Percentiles rank a stretch among this genome's conserved stretches.
These are phyloP conservation scores for Pimpla rufipes DNA, from an alignment of 2,888 invertebrate genomes.

Conservation along the genomic window DNA sequence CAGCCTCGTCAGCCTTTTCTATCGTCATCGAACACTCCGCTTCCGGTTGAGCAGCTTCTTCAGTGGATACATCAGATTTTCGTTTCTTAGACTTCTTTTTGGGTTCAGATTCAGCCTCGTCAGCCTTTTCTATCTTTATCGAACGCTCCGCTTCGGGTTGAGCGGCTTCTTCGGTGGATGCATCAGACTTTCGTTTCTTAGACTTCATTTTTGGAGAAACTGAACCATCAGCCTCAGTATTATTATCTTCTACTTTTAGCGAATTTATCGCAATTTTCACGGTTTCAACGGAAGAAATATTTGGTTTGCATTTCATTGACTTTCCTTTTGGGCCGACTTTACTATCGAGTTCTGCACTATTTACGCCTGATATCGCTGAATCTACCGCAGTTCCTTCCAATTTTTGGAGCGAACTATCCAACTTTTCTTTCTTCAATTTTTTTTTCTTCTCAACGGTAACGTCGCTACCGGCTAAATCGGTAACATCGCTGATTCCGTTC, in stretches of 20 bases:
- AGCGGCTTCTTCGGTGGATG: neutral
- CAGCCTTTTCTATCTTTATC: neutral
- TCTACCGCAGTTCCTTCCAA: neutral
- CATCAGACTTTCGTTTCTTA: slow-evolving; percentile 52
- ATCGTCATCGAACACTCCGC: neutral
- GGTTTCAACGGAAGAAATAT: neutral
- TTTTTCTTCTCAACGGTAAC: neutral
- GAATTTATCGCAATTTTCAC: neutral
- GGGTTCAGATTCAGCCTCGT: slow-evolving; percentile 63
- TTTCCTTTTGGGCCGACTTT: neutral
- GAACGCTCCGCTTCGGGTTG: neutral
- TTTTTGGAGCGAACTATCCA: neutral
- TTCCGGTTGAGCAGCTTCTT: neutral
- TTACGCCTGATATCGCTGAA: neutral
- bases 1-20: slow-evolving; percentile 4
- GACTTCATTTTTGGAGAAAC: slow-evolving; percentile 13
- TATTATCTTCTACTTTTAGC: neutral
- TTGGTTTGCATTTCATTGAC: neutral
- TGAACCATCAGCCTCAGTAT: neutral
- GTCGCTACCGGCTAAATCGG: neutral
- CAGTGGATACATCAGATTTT: slow-evolving; percentile 28
- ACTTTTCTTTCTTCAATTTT: slow-evolving; percentile 41
- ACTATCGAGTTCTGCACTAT: neutral
- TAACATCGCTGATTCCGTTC: neutral
- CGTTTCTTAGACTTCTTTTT: slow-evolving; percentile 50